These are phyloP conservation scores for Daubentonia madagascariensis DNA, from an alignment of 2,113 vertebrate genomes.

Conservation along the genomic window DNA sequence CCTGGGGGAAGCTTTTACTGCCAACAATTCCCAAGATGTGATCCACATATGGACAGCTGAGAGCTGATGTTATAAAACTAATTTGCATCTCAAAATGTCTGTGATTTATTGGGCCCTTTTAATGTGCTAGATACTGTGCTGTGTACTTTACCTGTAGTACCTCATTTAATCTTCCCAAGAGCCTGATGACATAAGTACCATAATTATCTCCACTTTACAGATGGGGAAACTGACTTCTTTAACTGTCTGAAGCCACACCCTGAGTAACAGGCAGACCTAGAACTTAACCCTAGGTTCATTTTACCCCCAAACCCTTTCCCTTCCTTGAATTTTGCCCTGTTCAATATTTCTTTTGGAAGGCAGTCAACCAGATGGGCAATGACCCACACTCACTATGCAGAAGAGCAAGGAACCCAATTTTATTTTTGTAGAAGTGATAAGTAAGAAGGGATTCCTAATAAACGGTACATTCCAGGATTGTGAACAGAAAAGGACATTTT, in stretches of 20 bases:
- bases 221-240: neutral
- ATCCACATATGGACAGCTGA: neutral
- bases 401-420: neutral
- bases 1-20: neutral
- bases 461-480: neutral
- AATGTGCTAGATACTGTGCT: neutral
- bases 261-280: neutral
- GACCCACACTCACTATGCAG: neutral
- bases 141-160: rapidly evolving
- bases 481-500: neutral
- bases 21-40: neutral
- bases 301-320: neutral
- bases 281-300: neutral
- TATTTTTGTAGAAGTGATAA: neutral
- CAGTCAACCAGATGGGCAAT: rapidly evolving
- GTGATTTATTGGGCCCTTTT: neutral
- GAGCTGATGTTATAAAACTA: rapidly evolving
- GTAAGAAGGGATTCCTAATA: neutral
- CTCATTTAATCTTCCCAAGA: neutral
- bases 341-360: neutral
- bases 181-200: rapidly evolving
- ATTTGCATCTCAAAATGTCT: neutral
- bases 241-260: neutral
- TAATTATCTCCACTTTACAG: neutral
- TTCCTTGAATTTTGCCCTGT: neutral